These are phyloP conservation scores for Rhagium mordax DNA, from an alignment of 2,888 invertebrate genomes.

Conservation along the genomic window DNA sequence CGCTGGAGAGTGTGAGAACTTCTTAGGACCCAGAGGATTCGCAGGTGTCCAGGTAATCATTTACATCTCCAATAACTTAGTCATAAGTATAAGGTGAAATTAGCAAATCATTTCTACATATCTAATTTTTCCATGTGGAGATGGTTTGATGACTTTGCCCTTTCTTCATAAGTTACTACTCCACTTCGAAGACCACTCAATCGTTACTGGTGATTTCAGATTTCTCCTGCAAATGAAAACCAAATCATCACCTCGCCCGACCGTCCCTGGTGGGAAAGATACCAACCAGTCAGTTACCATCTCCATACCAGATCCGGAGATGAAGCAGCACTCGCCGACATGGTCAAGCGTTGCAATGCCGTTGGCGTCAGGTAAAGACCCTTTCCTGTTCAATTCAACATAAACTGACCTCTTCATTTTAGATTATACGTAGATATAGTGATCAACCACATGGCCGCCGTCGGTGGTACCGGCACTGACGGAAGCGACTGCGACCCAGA, in stretches of 20 bases:
- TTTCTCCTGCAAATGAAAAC: slow-evolving; percentile 85
- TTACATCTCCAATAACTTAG: no score
- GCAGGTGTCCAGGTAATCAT: slow-evolving; percentile 83
- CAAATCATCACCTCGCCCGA: slow-evolving; percentile 70
- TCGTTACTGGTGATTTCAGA: no score
- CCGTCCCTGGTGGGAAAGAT: slow-evolving; percentile 92
- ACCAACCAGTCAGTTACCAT: slow-evolving; percentile 89
- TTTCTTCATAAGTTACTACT: no score
- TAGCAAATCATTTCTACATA: no score
- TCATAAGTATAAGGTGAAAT: no score
- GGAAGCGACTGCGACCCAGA: slow-evolving; percentile 73
- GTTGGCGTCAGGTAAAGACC: slow-evolving; percentile 73
- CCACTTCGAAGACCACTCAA: no score
- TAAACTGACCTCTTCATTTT: no score
- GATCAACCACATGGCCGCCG: slow-evolving; percentile 88
- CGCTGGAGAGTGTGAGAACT: slow-evolving; percentile 84
- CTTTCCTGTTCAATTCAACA: no score
- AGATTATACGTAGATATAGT: slow-evolving; percentile 89
- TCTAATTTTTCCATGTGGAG: no score
- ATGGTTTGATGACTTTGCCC: no score
- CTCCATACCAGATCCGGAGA: slow-evolving; percentile 84
- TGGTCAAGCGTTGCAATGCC: slow-evolving; percentile 85
- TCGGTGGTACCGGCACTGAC: slow-evolving; percentile 71
- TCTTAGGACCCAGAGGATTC: slow-evolving; percentile 81
- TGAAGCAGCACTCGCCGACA: slow-evolving; percentile 79